phyloP scores from a whole-genome alignment of 2,888 invertebrate species.

The Colostygia pectinataria region DNA sequence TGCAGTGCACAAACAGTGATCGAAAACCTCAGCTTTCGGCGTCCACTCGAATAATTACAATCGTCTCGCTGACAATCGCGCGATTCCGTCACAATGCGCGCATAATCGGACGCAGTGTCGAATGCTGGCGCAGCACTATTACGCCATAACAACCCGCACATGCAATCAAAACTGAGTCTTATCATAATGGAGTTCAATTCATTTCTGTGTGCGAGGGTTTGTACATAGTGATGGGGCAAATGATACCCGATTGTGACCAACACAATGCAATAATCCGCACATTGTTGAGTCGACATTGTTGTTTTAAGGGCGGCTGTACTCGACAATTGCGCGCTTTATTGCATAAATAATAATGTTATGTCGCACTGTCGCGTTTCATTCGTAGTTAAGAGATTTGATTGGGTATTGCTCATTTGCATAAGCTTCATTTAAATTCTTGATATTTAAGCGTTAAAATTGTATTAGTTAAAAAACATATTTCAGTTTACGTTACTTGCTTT shows the following conservation, averaged over 20 bases:
- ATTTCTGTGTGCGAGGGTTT: background rate
- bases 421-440: no score
- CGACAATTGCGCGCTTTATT: constrained; percentile 81
- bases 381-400: no score
- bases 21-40: constrained; percentile 64
- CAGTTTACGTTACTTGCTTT: no score
- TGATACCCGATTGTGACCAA: constrained; percentile 73
- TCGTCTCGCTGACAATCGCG: constrained; percentile 81
- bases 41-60: constrained; percentile 79
- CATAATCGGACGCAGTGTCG: constrained; percentile 78
- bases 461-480: no score
- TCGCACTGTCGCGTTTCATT: constrained; percentile 62
- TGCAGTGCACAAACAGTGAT: constrained; percentile 59
- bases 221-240: constrained; percentile 60
- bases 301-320: constrained; percentile 80
- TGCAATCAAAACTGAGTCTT: constrained; percentile 36
- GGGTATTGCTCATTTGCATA: no score
- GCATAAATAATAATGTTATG: constrained; percentile 83
- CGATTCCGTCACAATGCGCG: constrained; percentile 80
- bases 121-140: constrained; percentile 48
- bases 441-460: no score
- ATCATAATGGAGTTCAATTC: background rate
- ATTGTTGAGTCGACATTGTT: constrained; percentile 83
- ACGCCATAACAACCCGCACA: constrained; percentile 46
- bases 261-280: constrained; percentile 83